A percentile compares a stretch with the other conserved stretches of the same genome.
Conservation (phyloP, 2,797 vertebrate species). For the Eidolon dupreanum region DNA sequence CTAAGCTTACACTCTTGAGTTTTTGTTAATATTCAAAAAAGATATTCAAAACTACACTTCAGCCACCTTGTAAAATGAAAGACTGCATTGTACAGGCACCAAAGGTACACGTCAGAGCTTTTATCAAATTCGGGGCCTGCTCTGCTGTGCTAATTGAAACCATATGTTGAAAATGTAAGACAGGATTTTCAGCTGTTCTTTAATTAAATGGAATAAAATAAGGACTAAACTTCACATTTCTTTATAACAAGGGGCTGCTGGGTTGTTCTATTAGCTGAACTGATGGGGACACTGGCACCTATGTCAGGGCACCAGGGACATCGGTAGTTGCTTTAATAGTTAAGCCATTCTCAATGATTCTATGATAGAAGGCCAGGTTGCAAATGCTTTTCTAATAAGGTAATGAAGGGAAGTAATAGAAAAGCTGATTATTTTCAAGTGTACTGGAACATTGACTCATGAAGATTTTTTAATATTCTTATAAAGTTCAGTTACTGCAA, state of each 20-base stretch:
- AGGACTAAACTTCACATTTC: slow-evolving; percentile 42
- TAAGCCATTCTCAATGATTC: neutral
- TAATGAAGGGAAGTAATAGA: slow-evolving; percentile 30
- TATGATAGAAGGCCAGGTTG: neutral
- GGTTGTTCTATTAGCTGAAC: neutral
- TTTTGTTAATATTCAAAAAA: slow-evolving; percentile 74
- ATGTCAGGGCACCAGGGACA: neutral
- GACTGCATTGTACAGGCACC: slow-evolving; percentile 65
- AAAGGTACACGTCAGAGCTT: slow-evolving; percentile 58
- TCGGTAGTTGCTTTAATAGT: neutral
- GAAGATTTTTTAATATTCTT: neutral
- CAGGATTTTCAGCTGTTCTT: slow-evolving; percentile 68
- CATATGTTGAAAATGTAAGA: slow-evolving; percentile 65
- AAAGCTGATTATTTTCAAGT: slow-evolving; percentile 55
- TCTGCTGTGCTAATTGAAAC: slow-evolving; percentile 69
- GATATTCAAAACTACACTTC: slow-evolving; percentile 71
- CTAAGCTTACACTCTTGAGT: slow-evolving; percentile 54
- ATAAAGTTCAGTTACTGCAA: slow-evolving; percentile 31
- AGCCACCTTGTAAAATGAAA: slow-evolving; percentile 74
- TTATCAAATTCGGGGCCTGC: slow-evolving; percentile 73
- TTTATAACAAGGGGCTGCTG: slow-evolving; percentile 12
- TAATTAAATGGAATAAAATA: slow-evolving; percentile 76
- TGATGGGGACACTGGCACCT: neutral
- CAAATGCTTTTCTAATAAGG: slow-evolving; percentile 31
- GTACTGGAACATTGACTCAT: neutral